Percentiles rank a stretch among this genome's conserved stretches.
These are phyloP conservation scores for Centropristis striata DNA, from an alignment of 2,113 vertebrate species.

Conservation along the genomic window DNA sequence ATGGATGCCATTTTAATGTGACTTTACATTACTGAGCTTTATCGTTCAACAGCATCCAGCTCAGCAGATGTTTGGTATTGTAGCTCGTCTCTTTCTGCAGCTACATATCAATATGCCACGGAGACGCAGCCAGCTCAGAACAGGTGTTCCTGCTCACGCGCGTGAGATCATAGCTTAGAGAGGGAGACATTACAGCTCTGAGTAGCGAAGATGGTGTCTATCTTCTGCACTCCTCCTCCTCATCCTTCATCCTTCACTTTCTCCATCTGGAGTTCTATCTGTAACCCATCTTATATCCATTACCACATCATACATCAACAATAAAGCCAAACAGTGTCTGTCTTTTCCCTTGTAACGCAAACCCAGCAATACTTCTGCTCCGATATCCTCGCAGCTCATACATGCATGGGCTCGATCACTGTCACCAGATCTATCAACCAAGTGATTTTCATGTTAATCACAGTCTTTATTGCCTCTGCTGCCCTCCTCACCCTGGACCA, in stretches of 20 bases:
- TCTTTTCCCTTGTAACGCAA: slow-evolving; percentile 28
- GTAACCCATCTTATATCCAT: slow-evolving; percentile 53
- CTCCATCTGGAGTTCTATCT: slow-evolving; percentile 55
- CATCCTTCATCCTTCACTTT: slow-evolving; percentile 44
- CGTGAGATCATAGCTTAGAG: slow-evolving; percentile 58
- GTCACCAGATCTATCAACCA: slow-evolving; percentile 59
- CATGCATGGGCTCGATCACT: slow-evolving; percentile 10
- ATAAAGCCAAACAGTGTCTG: slow-evolving; percentile 35
- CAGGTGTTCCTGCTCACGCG: slow-evolving; percentile 72
- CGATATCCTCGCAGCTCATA: slow-evolving; percentile 12
- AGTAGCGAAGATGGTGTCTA: slow-evolving; percentile 31
- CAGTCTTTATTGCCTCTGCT: slow-evolving; percentile 58
- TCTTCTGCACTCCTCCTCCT: slow-evolving; percentile 33
- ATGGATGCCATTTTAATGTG: slow-evolving; percentile 37
- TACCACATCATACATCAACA: slow-evolving; percentile 59
- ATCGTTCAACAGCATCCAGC: slow-evolving; percentile 33
- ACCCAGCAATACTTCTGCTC: slow-evolving; percentile 26
- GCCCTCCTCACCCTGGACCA: slow-evolving; percentile 43
- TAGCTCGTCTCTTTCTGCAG: slow-evolving; percentile 38
- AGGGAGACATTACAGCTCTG: slow-evolving; percentile 39
- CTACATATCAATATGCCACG: slow-evolving; percentile 41
- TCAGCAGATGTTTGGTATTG: slow-evolving; percentile 45
- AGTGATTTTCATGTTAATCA: slow-evolving; percentile 74
- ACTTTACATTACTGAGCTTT: slow-evolving; percentile 13
- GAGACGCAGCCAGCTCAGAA: slow-evolving; percentile 39